Evolutionary conservation across 2,113 vertebrate species (phyloP), one percentile per base, ranked within the genome.

Genomic region (Oreochromis aureus): DNA sequence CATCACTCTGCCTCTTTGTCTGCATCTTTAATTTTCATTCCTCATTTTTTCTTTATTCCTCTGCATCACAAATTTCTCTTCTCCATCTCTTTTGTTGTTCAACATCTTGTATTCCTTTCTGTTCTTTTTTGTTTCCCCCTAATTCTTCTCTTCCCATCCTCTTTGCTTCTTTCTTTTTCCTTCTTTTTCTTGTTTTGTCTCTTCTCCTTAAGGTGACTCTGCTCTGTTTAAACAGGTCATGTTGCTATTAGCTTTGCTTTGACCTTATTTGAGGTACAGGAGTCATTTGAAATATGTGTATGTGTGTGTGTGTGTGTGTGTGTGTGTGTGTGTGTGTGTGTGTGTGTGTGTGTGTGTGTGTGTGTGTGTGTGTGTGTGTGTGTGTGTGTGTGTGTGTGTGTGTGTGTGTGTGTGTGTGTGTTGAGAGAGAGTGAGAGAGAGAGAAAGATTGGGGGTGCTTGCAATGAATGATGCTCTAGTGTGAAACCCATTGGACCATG

Each of bases 191-290:
- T 41, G 11, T 76, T 51, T n/a, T 1, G 30, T 58, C 13, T 53
- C 36, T 6, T 85, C 19, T 87, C 63, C 76, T 24, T 36, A 36
- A 39, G 16, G 63, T 19, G 53, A 69, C 76, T 56, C 27, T 58
- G 27, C 46, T 83, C 10, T 83, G 7, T 91, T 87, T 55, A 80
- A 91, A 86, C 10, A 3, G 58, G 82, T 48, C 61, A 53, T 91
- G 89, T 89, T 91, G 83, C 86, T 81, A 80, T 94, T 93, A 90
- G 92, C 86, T 87, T 80, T 59, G 22, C 78, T 44, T 46, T 92
- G 90, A 94, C 93, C 94, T 94, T 91, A 93, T 93, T 85, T 89
- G 18, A 83, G 85, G 39, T 73, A 66, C 80, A 81, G 80, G 36
- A 80, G 89, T 76, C 44, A 48, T 89, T 90, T 61, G 63, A 51